Evolutionary conservation across 2,888 invertebrate genomes (phyloP).

Genomic region (Leptinotarsa peninsularis): DNA sequence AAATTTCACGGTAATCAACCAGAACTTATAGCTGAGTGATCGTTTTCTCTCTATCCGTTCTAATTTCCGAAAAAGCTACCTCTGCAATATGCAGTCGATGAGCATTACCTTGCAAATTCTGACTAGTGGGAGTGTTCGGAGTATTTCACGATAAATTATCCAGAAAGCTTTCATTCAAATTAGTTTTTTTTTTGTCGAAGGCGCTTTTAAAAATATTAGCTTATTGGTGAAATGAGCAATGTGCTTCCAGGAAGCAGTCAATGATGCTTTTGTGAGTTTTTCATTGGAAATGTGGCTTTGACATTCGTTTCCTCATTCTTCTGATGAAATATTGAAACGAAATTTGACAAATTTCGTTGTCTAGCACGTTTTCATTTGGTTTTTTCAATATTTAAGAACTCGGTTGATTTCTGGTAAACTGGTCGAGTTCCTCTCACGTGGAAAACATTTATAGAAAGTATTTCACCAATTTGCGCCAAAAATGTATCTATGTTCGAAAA

Average conservation of each 20-base stretch:
- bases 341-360: no score
- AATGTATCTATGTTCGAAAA: no score
- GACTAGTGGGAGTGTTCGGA: conserved; percentile 29
- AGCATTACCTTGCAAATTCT: conserved; percentile 38
- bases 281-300: background rate
- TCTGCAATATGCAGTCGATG: conserved; percentile 31
- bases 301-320: no score
- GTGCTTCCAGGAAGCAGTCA: background rate
- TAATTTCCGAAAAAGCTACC: conserved; percentile 33
- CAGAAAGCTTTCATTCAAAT: conserved; percentile 28
- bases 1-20: conserved; percentile 8
- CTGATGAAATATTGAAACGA: no score
- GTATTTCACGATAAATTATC: conserved; percentile 22
- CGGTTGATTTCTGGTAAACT: no score
- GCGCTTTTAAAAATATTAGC: conserved; percentile 25
- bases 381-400: no score
- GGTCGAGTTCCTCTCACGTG: no score
- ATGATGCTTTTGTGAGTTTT: background rate
- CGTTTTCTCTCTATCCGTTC: background rate
- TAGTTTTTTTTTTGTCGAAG: conserved; percentile 17
- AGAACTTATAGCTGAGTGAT: background rate
- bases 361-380: no score
- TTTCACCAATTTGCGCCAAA: no score
- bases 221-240: conserved; percentile 23
- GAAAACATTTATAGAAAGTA: no score